phyloP scores from a whole-genome alignment of 2,113 vertebrate species.

The Pachycephala philippinensis region DNA sequence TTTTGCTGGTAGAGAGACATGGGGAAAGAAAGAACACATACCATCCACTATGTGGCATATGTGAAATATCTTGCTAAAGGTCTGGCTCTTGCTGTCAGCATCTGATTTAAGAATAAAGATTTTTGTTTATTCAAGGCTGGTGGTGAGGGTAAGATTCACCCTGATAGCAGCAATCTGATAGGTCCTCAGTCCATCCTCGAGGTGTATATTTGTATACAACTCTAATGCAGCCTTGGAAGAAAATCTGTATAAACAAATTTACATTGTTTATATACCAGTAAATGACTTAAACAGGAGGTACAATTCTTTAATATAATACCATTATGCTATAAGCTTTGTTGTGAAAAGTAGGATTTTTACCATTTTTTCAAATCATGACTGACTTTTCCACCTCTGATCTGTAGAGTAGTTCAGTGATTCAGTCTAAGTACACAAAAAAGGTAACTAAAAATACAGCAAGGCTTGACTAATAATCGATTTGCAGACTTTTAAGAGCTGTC shows the following conservation, averaged over 20 bases:
- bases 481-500: constrained; percentile 68
- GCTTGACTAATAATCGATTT: constrained; percentile 73
- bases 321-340: constrained; percentile 48
- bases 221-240: neutral
- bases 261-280: neutral
- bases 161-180: neutral
- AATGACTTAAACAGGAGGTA: constrained; percentile 32
- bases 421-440: constrained; percentile 54
- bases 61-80: neutral
- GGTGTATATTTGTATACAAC: constrained; percentile 18
- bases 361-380: constrained; percentile 31
- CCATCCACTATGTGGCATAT: neutral
- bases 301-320: constrained; percentile 36
- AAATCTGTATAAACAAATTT: constrained; percentile 12
- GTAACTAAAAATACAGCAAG: constrained; percentile 70
- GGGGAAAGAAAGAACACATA: neutral
- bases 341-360: constrained; percentile 57
- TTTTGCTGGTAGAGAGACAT: neutral
- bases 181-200: neutral
- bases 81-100: neutral
- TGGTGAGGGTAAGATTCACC: neutral
- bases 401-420: constrained; percentile 53
- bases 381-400: constrained; percentile 54
- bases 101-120: neutral
- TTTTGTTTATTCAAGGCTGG: neutral